These are phyloP conservation scores for Ariolimax columbianus DNA, from an alignment of 2,888 invertebrate genomes.

Conservation along the genomic window DNA sequence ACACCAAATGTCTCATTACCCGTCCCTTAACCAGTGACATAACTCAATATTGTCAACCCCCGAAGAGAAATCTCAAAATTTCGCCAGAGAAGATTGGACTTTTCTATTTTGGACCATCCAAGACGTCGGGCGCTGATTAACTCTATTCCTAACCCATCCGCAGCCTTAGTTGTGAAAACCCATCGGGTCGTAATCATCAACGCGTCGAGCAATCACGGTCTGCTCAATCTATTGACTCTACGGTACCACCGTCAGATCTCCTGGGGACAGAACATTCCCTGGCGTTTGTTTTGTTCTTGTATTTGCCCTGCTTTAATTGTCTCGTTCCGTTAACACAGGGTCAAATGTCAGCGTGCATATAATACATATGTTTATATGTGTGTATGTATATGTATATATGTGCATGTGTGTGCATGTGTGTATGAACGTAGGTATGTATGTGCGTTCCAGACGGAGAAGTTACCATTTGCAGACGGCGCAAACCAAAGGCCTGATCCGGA, in stretches of 20 bases:
- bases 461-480: too few species aligned
- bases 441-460: too few species aligned
- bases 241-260: not conserved
- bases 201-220: conserved; percentile 16
- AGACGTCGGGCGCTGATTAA: conserved; percentile 20
- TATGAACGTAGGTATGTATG: too few species aligned
- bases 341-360: too few species aligned
- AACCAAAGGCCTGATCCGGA: too few species aligned
- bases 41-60: conserved; percentile 19
- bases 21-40: not conserved
- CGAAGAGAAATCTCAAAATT: conserved; percentile 10
- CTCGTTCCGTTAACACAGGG: not conserved
- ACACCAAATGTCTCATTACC: conserved; percentile 2
- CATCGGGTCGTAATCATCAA: conserved; percentile 12
- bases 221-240: conserved; percentile 10
- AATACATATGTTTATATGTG: too few species aligned
- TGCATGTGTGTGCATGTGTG: too few species aligned
- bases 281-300: not conserved
- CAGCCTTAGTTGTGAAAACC: not conserved
- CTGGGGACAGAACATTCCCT: not conserved
- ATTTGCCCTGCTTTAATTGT: not conserved
- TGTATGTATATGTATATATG: too few species aligned
- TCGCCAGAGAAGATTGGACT: conserved; percentile 10
- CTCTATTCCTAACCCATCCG: not conserved
- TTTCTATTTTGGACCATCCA: conserved; percentile 1